These are phyloP conservation scores for Antechinus flavipes DNA, from an alignment of 2,113 vertebrate genomes.

Conservation along the genomic window DNA sequence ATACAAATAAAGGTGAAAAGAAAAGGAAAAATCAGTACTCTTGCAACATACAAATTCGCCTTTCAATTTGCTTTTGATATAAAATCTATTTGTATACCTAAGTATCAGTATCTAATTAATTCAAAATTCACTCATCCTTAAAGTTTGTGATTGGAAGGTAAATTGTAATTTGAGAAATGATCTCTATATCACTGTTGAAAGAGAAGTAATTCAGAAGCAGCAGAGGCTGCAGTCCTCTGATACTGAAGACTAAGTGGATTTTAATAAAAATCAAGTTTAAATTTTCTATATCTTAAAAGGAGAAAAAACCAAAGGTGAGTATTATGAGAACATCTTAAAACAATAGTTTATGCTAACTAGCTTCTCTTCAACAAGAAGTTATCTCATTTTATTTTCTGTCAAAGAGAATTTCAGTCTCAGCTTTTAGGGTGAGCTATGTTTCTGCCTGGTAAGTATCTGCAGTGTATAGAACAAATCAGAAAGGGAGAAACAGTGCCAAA, in stretches of 20 bases:
- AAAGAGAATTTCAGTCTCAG: constrained; percentile 49
- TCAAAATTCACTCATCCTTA: neutral
- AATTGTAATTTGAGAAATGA: neutral
- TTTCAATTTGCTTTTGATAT: neutral
- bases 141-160: neutral
- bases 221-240: constrained; percentile 31
- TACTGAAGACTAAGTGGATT: neutral
- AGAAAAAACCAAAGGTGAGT: constrained; percentile 11
- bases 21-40: neutral
- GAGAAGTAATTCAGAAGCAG: constrained; percentile 3
- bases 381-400: constrained; percentile 16
- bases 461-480: constrained; percentile 46
- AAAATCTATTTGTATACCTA: neutral
- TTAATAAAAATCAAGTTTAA: constrained; percentile 17
- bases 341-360: neutral
- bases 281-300: neutral
- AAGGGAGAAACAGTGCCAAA: constrained; percentile 7
- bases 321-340: neutral
- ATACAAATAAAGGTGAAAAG: neutral
- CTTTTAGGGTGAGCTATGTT: constrained; percentile 59
- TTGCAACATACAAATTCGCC: neutral
- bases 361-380: constrained; percentile 35
- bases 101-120: constrained; percentile 50
- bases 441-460: constrained; percentile 73
- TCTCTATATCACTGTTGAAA: neutral